Evolutionary conservation across 1,140 invertebrate genomes (phyloP), one percentile per base, ranked within the genome.

Genomic region (Drosophila equinoxialis): DNA sequence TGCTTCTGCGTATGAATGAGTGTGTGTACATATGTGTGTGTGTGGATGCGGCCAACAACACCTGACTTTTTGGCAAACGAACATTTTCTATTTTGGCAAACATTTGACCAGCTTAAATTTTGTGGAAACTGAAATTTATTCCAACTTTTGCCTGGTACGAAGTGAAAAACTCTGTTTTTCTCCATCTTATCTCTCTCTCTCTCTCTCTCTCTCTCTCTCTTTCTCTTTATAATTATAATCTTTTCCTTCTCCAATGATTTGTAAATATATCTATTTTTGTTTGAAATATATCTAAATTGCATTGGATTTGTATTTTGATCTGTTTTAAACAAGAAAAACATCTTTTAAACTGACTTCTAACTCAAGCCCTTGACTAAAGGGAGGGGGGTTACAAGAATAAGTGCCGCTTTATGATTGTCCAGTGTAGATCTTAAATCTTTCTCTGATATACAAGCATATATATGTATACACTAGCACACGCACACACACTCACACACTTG

Each of bases 341-440:
- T 39, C 11, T 39, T 39, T 39, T 13, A 39, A 13, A n/a, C n/a
- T n/a, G n/a, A n/a, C n/a, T n/a, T n/a, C 59, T 51, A 30, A 30
- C 30, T 30, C 5, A 30, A 30, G 30, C 0, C 6, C 6, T 1
- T 0, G 68, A 51, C 68, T 59, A 58, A n/a, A 14, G 13, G 11
- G n/a, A n/a, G 30, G 1, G 11, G 3, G 17, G 17, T 17, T 10
- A 39, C 54, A 60, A 8, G 41, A 59, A 33, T 26, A 37, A 37
- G 54, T 8, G 59, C 45, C 81, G 41, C 74, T 85, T 85, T 85
- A 81, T 75, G 81, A 78, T 85, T 81, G 81, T 74, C 74, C 74
- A 70, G 81, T 68, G 74, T 33, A 51, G 23, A 63, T 55, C 61
- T 35, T 69, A 63, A 65, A 62, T 66, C 37, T 41, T 62, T 51